A percentile compares a stretch with the other conserved stretches of the same genome.
Conservation (phyloP, 2,113 vertebrate genomes). For the Smithornis capensis region DNA sequence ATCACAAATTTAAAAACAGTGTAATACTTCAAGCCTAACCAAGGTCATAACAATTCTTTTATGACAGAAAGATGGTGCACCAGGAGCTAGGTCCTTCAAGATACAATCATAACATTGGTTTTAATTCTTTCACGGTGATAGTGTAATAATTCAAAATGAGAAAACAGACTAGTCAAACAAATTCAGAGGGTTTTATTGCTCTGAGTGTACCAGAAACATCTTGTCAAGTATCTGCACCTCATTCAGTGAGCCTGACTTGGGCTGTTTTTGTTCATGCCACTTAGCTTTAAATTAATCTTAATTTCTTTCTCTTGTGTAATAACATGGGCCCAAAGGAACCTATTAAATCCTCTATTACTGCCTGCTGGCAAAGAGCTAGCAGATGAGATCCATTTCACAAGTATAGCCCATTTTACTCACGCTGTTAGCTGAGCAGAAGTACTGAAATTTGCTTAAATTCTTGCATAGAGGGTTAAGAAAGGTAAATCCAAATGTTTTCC, state of each 20-base stretch:
- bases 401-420: not conserved
- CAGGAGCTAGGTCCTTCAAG: not conserved
- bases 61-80: not conserved
- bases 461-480: not conserved
- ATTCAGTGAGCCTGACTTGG: not conserved
- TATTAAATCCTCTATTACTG: constrained; percentile 43
- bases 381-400: constrained; percentile 34
- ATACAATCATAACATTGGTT: not conserved
- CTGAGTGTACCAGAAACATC: not conserved
- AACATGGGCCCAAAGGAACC: constrained; percentile 32
- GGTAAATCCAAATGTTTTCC: not conserved
- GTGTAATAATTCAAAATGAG: not conserved
- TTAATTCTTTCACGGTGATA: not conserved
- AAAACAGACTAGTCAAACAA: not conserved
- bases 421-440: not conserved
- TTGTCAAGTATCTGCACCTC: not conserved
- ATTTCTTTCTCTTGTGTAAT: constrained; percentile 48
- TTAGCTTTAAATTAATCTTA: constrained; percentile 56
- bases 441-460: not conserved
- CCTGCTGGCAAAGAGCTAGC: constrained; percentile 35
- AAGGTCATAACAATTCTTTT: not conserved
- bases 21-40: not conserved
- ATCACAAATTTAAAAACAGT: not conserved
- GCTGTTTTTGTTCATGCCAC: not conserved
- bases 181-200: not conserved